Evolutionary conservation across 2,888 invertebrate genomes (phyloP).

Genomic region (Chaitophorus viminalis): DNA sequence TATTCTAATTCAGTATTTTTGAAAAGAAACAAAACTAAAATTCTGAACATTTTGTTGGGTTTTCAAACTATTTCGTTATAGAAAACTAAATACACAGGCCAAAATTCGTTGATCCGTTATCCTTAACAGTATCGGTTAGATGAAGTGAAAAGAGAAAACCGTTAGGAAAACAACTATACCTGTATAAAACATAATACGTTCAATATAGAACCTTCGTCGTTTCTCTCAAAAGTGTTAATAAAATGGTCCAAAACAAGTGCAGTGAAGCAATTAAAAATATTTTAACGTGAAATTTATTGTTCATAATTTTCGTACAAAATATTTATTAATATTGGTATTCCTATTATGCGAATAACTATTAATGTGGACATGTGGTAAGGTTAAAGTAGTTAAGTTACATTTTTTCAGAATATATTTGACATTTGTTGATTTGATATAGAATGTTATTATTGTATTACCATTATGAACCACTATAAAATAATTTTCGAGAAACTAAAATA

Average conservation of each 20-base stretch:
- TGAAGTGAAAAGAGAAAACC: slow-evolving; percentile 51
- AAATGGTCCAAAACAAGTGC: slow-evolving; percentile 8
- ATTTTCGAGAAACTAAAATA: neutral
- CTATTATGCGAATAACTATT: neutral
- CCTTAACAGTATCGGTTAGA: neutral
- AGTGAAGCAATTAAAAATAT: slow-evolving; percentile 30
- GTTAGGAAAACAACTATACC: neutral
- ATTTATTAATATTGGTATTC: neutral
- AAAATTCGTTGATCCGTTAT: slow-evolving; percentile 34
- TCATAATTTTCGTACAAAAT: neutral
- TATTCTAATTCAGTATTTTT: neutral
- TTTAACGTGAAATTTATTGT: slow-evolving; percentile 17
- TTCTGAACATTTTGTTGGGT: neutral
- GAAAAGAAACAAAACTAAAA: neutral
- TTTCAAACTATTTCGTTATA: neutral
- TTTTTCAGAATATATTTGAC: neutral
- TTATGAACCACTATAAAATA: neutral
- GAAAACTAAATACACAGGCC: neutral
- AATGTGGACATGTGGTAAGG: too few relatives aligned
- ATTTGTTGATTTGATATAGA: neutral
- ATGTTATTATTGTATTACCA: neutral
- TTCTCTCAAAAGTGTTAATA: slow-evolving; percentile 24
- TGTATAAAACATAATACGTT: slow-evolving; percentile 5
- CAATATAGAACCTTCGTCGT: neutral
- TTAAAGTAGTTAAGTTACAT: neutral